Percentiles rank a stretch among this genome's conserved stretches.
phyloP scores from a whole-genome alignment of 2,888 invertebrate species.

The Drosophila limbata region DNA sequence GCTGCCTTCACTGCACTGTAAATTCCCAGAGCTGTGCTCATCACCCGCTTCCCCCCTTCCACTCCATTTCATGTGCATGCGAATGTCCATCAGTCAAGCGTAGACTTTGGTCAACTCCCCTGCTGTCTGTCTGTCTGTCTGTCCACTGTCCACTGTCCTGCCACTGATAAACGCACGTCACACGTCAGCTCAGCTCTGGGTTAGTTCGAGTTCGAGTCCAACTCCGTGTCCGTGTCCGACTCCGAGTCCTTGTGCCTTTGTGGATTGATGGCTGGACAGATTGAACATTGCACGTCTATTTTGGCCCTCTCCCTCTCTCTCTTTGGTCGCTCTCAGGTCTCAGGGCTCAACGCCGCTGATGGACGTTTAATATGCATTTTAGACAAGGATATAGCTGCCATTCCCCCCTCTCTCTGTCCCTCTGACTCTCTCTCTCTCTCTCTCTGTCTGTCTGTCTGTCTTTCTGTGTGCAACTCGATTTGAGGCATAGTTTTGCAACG shows the following conservation, averaged over 20 bases:
- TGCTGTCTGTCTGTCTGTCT: conserved; percentile 8
- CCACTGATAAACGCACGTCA: conserved; percentile 78
- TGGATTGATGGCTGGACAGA: conserved; percentile 70
- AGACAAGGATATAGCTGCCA: conserved; percentile 57
- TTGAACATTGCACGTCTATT: conserved; percentile 59
- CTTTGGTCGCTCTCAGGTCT: conserved; percentile 1
- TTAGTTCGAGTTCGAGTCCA: not conserved
- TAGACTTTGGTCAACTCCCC: conserved; percentile 18
- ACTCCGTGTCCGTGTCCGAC: not conserved
- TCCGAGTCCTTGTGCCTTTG: conserved; percentile 55
- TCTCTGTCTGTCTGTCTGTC: not conserved
- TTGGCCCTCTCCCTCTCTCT: not conserved
- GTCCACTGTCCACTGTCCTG: conserved; percentile 43
- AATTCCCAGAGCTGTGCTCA: not conserved
- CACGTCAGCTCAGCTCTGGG: conserved; percentile 56
- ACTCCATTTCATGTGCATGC: conserved; percentile 1
- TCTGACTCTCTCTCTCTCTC: conserved; percentile 30
- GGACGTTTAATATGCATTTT: conserved; percentile 76
- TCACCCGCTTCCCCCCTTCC: not conserved
- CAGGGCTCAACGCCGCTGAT: conserved; percentile 51
- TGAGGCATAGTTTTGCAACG: conserved; percentile 64
- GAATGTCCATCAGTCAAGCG: conserved; percentile 54
- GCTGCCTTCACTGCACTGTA: not conserved
- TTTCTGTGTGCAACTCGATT: conserved; percentile 15
- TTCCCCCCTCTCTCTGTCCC: conserved; percentile 13